Conservation (phyloP, 2,888 invertebrate genomes). For the Mesochorus sp. region DNA sequence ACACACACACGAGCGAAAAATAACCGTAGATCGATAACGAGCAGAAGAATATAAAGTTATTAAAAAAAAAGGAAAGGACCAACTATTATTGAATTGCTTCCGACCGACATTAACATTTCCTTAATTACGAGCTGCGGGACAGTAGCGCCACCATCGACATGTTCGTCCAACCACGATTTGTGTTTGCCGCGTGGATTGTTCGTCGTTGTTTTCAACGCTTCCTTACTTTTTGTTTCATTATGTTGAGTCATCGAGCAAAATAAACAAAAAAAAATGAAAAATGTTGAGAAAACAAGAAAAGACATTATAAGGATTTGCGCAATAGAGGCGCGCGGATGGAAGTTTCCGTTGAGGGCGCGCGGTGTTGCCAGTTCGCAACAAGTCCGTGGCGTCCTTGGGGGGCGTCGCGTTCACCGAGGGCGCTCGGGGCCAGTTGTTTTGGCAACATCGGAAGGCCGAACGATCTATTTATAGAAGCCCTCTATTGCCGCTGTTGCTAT, state of each 20-base stretch:
- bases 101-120: background rate
- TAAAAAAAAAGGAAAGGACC: conserved; percentile 12
- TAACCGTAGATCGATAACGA: conserved; percentile 63
- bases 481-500: conserved; percentile 78
- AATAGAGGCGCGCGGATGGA: conserved; percentile 20
- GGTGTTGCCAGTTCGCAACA: conserved; percentile 67
- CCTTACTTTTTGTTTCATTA: background rate
- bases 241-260: background rate
- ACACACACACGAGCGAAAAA: conserved; percentile 34
- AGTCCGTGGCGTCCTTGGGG: conserved; percentile 66
- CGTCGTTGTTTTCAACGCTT: background rate
- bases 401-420: conserved; percentile 50
- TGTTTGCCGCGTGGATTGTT: background rate
- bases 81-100: background rate
- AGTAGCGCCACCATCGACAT: conserved; percentile 19
- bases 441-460: conserved; percentile 74
- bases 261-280: background rate
- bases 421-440: conserved; percentile 74
- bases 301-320: conserved; percentile 20
- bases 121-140: background rate
- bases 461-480: conserved; percentile 77
- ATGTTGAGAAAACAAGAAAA: conserved; percentile 23
- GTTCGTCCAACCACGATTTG: background rate
- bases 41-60: conserved; percentile 22
- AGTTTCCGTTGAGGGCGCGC: conserved; percentile 54